Conservation (phyloP, 2,888 invertebrate species). For the Apodemia duryi region DNA sequence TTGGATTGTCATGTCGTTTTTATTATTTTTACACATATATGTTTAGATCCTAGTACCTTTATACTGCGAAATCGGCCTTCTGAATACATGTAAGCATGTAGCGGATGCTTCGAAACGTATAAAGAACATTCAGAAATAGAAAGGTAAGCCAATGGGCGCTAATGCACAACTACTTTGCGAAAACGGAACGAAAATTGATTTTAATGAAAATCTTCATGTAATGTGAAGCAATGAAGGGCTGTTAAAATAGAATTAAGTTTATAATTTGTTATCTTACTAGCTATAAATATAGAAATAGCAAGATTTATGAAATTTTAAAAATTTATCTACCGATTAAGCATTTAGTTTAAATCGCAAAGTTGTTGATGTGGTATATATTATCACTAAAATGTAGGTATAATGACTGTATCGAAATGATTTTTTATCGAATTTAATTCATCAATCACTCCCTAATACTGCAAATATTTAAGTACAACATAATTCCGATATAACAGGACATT, state of each 20-base stretch:
- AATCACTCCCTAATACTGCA: not conserved
- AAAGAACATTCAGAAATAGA: not conserved
- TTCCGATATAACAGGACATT: not conserved
- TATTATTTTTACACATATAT: not conserved
- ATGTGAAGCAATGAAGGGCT: not conserved
- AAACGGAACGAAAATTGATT: not conserved
- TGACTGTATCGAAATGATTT: slow-evolving; percentile 3
- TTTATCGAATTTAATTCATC: not conserved
- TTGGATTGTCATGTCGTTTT: no score
- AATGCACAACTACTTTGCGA: not conserved
- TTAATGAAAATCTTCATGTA: not conserved
- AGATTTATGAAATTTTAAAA: slow-evolving; percentile 4
- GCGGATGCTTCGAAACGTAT: not conserved
- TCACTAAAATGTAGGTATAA: not conserved
- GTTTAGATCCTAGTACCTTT: not conserved
- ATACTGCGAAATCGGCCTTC: not conserved
- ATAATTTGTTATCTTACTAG: slow-evolving; percentile 31
- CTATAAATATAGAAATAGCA: slow-evolving; percentile 22
- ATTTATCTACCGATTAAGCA: not conserved
- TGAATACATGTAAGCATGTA: not conserved
- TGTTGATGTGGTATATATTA: not conserved
- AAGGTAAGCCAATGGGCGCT: not conserved
- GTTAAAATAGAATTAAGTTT: not conserved
- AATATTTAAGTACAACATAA: slow-evolving; percentile 8
- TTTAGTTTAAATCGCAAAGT: slow-evolving; percentile 1